Conservation (phyloP, 2,888 invertebrate species). For the Acrocyrtus sp. region DNA sequence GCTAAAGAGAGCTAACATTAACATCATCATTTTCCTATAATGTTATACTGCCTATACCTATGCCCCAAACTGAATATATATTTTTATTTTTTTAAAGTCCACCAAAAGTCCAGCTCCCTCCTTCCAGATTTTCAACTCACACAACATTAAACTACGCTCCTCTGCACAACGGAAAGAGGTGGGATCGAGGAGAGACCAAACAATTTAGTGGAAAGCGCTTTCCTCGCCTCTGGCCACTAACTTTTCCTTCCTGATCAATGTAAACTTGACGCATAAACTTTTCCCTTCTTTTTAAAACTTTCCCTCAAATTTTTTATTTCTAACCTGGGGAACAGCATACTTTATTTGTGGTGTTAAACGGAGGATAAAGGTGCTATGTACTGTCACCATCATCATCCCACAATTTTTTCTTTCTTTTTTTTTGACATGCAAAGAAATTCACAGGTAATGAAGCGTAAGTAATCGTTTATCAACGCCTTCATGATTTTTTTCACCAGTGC, state of each 20-base stretch:
- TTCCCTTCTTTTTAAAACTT: neutral
- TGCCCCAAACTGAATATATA: too few species aligned
- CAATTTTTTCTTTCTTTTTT: conserved; percentile 16
- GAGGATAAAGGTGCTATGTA: neutral
- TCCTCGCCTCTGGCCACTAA: conserved; percentile 45
- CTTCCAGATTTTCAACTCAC: neutral
- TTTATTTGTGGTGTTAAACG: neutral
- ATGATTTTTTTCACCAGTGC: conserved; percentile 55
- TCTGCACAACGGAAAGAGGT: conserved; percentile 16
- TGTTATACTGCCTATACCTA: too few species aligned
- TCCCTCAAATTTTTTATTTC: neutral
- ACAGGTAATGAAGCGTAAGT: conserved; percentile 62
- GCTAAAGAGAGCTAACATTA: too few species aligned
- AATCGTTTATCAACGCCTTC: conserved; percentile 63
- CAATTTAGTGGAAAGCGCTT: conserved; percentile 48
- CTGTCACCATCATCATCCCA: neutral
- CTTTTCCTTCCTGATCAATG: conserved; percentile 50
- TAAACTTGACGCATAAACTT: conserved; percentile 35
- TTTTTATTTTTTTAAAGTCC: too few species aligned
- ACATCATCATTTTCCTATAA: neutral
- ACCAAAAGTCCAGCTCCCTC: neutral
- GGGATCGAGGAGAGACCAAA: conserved; percentile 8
- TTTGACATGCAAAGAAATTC: conserved; percentile 46
- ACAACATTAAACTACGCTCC: too few species aligned
- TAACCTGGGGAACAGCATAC: neutral